These are phyloP conservation scores for Drosophila suboccidentalis DNA, from an alignment of 2,888 invertebrate species.

Conservation along the genomic window DNA sequence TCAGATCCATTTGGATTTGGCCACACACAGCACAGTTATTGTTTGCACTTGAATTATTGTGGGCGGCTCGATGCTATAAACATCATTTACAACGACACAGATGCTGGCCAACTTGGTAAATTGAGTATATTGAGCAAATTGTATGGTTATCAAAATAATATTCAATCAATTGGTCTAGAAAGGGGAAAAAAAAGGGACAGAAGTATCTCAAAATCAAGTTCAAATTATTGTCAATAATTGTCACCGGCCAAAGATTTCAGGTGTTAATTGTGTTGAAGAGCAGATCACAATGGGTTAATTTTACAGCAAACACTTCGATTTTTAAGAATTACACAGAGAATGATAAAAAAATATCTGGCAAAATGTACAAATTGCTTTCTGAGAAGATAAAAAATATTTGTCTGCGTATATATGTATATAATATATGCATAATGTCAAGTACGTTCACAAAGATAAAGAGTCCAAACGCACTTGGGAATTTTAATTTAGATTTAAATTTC, in stretches of 20 bases:
- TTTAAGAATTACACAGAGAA: slow-evolving; percentile 5
- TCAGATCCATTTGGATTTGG: slow-evolving; percentile 16
- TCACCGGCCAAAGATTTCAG: background rate
- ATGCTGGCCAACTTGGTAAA: background rate
- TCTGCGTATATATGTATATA: slow-evolving; percentile 6
- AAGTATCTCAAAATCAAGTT: slow-evolving; percentile 18
- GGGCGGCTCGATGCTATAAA: background rate
- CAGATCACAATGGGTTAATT: slow-evolving; percentile 18
- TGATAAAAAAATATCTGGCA: slow-evolving; percentile 19
- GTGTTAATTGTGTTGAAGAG: slow-evolving; percentile 35
- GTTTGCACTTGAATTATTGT: slow-evolving; percentile 17
- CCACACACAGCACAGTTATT: slow-evolving; percentile 7
- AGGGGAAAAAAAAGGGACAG: too few relatives aligned
- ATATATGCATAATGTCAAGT: slow-evolving; percentile 49
- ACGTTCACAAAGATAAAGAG: slow-evolving; percentile 47
- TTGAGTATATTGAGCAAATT: slow-evolving; percentile 1
- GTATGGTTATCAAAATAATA: slow-evolving; percentile 3
- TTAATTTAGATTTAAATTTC: slow-evolving; percentile 22
- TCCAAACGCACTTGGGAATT: slow-evolving; percentile 40
- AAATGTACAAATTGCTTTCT: slow-evolving; percentile 16
- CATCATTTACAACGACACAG: background rate
- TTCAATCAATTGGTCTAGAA: background rate
- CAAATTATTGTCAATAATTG: slow-evolving; percentile 14
- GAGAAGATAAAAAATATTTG: slow-evolving; percentile 39
- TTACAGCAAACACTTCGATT: slow-evolving; percentile 25